Evolutionary conservation across 2,113 vertebrate species (phyloP).

Genomic region (Paralichthys olivaceus): DNA sequence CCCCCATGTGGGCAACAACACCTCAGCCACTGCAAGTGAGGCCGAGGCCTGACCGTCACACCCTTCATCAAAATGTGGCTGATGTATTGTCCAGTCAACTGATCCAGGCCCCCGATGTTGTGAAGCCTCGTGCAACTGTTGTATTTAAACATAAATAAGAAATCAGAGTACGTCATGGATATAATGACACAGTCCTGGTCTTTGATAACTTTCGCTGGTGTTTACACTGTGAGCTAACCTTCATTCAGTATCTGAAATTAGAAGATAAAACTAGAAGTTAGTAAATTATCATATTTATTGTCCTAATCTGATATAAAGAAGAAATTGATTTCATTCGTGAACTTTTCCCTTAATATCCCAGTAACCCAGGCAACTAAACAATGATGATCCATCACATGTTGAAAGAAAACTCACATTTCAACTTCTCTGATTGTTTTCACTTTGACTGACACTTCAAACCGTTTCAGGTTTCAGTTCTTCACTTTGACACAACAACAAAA

Average conservation of each 20-base stretch:
- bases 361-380: background rate
- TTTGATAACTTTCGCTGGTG: background rate
- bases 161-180: background rate
- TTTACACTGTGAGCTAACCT: too few relatives aligned
- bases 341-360: background rate
- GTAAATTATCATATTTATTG: too few relatives aligned
- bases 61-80: background rate
- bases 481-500: too few relatives aligned
- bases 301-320: too few relatives aligned
- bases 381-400: too few relatives aligned
- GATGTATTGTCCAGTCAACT: background rate
- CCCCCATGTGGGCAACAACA: conserved; percentile 61
- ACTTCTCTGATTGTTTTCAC: too few relatives aligned
- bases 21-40: background rate
- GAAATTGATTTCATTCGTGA: too few relatives aligned
- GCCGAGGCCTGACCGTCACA: background rate
- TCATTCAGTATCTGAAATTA: too few relatives aligned
- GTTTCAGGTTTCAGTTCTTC: too few relatives aligned
- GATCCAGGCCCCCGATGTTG: background rate
- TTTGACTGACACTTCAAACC: too few relatives aligned
- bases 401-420: too few relatives aligned
- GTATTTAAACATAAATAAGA: background rate
- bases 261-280: too few relatives aligned
- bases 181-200: background rate
- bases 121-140: background rate